Percentiles rank a stretch among this genome's conserved stretches.
These are phyloP conservation scores for Galemys pyrenaicus DNA, from an alignment of 2,113 vertebrate species.

Conservation along the genomic window DNA sequence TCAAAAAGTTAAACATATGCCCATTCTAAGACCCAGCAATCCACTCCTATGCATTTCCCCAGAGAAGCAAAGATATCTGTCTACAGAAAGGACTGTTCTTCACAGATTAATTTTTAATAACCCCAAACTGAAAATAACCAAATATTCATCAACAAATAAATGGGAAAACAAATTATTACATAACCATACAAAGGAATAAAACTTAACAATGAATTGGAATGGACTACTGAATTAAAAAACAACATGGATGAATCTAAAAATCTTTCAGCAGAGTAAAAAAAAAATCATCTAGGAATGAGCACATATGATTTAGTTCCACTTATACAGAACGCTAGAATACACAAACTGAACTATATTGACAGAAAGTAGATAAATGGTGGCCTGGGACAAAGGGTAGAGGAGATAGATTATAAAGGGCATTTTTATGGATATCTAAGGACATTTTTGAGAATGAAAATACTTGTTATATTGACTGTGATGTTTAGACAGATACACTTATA, in stretches of 20 bases:
- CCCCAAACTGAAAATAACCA: slow-evolving; percentile 25
- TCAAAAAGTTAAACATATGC: slow-evolving; percentile 1
- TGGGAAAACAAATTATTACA: neutral
- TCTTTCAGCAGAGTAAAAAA: slow-evolving; percentile 4
- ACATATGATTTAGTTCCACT: neutral
- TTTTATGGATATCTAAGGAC: no score
- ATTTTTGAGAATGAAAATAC: neutral
- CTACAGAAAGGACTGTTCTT: neutral
- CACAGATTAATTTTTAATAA: slow-evolving; percentile 1
- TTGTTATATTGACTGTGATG: neutral
- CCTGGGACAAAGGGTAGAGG: neutral
- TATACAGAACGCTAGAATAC: slow-evolving; percentile 25
- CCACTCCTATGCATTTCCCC: neutral
- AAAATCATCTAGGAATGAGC: slow-evolving; percentile 9
- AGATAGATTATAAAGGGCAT: neutral
- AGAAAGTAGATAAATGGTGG: neutral
- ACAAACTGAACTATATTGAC: neutral
- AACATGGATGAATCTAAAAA: neutral
- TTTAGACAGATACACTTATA: neutral
- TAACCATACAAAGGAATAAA: slow-evolving; percentile 25
- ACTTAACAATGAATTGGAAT: neutral
- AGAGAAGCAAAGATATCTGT: slow-evolving; percentile 20
- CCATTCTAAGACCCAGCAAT: neutral
- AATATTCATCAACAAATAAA: slow-evolving; percentile 33
- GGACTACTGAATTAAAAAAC: neutral